phyloP scores from a whole-genome alignment of 2,888 invertebrate genomes.

The Drosophila lutescens region DNA sequence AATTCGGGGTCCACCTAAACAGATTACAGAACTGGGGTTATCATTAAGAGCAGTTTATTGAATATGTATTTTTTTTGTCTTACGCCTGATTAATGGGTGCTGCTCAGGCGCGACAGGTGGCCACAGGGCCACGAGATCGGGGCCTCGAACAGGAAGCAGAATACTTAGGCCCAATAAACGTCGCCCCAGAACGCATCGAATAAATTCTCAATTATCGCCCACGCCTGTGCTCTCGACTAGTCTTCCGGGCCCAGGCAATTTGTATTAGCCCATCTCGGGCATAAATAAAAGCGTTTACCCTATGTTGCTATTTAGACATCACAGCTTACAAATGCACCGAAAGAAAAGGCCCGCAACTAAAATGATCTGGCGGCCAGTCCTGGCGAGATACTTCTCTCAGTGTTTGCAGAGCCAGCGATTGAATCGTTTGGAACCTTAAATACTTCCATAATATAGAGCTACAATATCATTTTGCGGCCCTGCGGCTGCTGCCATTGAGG shows the following conservation, averaged over 20 bases:
- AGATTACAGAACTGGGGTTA: conserved; percentile 64
- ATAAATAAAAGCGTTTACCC: conserved; percentile 61
- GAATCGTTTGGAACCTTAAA: conserved; percentile 72
- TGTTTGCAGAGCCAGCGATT: conserved; percentile 50
- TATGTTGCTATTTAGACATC: conserved; percentile 68
- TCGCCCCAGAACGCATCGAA: conserved; percentile 67
- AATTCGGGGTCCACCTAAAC: conserved; percentile 58
- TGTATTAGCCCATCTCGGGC: conserved; percentile 57
- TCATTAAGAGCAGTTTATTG: conserved; percentile 77
- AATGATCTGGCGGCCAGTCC: background rate
- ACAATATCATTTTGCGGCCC: conserved; percentile 49
- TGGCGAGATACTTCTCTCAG: conserved; percentile 14
- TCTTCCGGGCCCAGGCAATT: conserved; percentile 47
- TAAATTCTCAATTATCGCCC: conserved; percentile 78
- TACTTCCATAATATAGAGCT: conserved; percentile 51
- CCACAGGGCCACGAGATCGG: conserved; percentile 16
- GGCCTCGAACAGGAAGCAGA: conserved; percentile 61
- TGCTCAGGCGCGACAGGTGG: conserved; percentile 61
- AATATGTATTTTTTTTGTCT: conserved; percentile 55
- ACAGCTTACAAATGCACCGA: conserved; percentile 24
- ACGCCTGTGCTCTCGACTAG: conserved; percentile 54
- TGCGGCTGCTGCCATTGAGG: conserved; percentile 54
- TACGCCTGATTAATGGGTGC: conserved; percentile 69
- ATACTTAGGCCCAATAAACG: conserved; percentile 69
- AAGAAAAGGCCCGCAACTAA: background rate